These are phyloP conservation scores for Teleiodes luculella DNA, from an alignment of 2,888 invertebrate genomes.

Conservation along the genomic window DNA sequence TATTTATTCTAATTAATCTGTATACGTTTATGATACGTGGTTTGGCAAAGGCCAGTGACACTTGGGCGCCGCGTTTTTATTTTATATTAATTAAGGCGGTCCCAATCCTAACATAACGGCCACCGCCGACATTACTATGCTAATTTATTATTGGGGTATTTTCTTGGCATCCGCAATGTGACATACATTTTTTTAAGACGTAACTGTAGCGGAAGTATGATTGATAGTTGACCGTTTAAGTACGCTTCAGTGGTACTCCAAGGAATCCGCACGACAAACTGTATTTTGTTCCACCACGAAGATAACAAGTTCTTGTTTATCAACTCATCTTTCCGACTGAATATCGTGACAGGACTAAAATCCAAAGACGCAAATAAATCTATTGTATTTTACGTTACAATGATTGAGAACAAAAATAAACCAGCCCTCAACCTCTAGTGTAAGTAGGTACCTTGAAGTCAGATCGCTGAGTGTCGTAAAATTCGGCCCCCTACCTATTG, in stretches of 20 bases:
- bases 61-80: conserved; percentile 58
- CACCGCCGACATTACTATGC: conserved; percentile 68
- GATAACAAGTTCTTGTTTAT: conserved; percentile 1
- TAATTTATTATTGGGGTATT: conserved; percentile 76
- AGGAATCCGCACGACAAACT: conserved; percentile 15
- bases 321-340: neutral
- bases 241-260: conserved; percentile 47
- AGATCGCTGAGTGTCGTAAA: neutral
- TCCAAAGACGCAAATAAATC: too few relatives aligned
- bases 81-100: conserved; percentile 69
- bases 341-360: too few relatives aligned
- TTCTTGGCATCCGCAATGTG: conserved; percentile 73
- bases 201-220: conserved; percentile 77
- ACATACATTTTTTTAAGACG: conserved; percentile 71
- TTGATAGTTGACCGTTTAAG: conserved; percentile 71
- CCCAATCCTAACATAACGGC: conserved; percentile 73
- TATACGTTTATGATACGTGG: conserved; percentile 15
- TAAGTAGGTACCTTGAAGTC: too few relatives aligned
- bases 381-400: too few relatives aligned
- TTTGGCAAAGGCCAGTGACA: conserved; percentile 61
- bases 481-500: conserved; percentile 12
- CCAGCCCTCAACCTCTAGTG: too few relatives aligned
- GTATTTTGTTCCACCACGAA: conserved; percentile 6
- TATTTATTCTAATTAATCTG: conserved; percentile 19
- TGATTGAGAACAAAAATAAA: too few relatives aligned